phyloP scores from a whole-genome alignment of 2,888 invertebrate genomes.

The Spodoptera picta region DNA sequence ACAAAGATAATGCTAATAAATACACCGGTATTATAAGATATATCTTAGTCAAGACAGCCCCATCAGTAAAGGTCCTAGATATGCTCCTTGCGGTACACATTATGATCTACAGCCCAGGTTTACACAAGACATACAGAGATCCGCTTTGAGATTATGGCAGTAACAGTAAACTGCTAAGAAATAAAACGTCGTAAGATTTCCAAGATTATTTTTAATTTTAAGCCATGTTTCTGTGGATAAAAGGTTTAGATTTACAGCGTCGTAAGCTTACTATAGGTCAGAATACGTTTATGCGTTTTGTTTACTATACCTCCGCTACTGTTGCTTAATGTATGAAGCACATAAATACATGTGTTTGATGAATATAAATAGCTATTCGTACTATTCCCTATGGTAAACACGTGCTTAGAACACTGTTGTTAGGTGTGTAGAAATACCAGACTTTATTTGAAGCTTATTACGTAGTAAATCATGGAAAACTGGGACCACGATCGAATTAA shows the following conservation, averaged over 20 bases:
- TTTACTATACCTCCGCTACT: constrained; percentile 72
- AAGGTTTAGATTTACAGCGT: constrained; percentile 33
- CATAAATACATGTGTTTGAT: constrained; percentile 63
- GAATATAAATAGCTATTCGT: constrained; percentile 74
- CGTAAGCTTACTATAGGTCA: constrained; percentile 44
- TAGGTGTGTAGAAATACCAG: constrained; percentile 71
- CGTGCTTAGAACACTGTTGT: constrained; percentile 62
- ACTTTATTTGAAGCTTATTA: constrained; percentile 65
- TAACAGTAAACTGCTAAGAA: constrained; percentile 48
- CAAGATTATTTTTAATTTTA: constrained; percentile 52
- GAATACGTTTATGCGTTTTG: constrained; percentile 64
- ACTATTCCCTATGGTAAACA: constrained; percentile 70
- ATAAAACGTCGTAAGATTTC: constrained; percentile 42
- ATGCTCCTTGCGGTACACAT: constrained; percentile 68
- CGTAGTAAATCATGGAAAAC: constrained; percentile 62
- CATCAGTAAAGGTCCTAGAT: constrained; percentile 61
- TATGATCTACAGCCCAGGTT: constrained; percentile 64
- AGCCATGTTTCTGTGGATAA: constrained; percentile 53
- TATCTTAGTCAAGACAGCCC: constrained; percentile 53
- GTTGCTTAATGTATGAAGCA: constrained; percentile 77
- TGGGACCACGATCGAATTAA: constrained; percentile 60
- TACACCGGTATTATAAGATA: constrained; percentile 52
- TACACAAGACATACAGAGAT: constrained; percentile 62
- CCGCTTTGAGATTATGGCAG: constrained; percentile 69
- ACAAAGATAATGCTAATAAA: constrained; percentile 27